Base-by-base conservation (phyloP, 2,888 invertebrate species). In the Candidula unifasciata region DNA sequence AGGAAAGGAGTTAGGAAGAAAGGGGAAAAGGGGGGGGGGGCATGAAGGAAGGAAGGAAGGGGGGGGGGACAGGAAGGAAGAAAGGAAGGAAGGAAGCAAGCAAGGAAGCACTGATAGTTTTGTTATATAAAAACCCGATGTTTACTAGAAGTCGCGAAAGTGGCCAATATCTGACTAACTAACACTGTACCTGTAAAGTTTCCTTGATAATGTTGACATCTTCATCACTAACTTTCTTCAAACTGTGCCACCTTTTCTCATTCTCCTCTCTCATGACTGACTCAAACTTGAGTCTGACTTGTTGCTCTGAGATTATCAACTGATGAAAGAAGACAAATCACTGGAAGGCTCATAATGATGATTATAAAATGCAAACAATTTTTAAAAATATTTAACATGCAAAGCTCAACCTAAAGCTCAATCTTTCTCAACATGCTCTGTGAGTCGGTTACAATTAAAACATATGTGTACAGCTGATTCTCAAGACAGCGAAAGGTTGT, bases 241-340 rank as follows among this genome's bases (percentile, higher is more conserved):
- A 79, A 16, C 89, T 86, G 30, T 90, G 89, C 89, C 90, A 91
- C 77, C 91, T 88, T 80, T 89, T 88, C 57, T 93, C 93, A 64
- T 84, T 88, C n/a, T 92, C 92, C 10, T 91, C 91, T 54, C 91
- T 80, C 52, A 91, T 54, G 24, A 88, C 84, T 21, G 89, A 87
- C 85, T 93, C 93, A 88, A 91, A 91, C 27, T 91, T 90, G 73
- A 89, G 88, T 78, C 93, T 82, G 3, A 89, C 86, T 44, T 90
- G 89, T 83, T 91, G 91, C 78, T 93, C 93, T 80, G 88, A 85
- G 76, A 90, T 91, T 21, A 91, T 82, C 30, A 91, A 30, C 92
- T 93, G 83, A 10, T 27, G 13, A 37, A 44, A 44, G 44, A 44
- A 10, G 16, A 52, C 27, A 73, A 10, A 44, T 44, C n/a, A n/a